phyloP scores from a whole-genome alignment of 2,113 vertebrate genomes.

The Piprites chloris region DNA sequence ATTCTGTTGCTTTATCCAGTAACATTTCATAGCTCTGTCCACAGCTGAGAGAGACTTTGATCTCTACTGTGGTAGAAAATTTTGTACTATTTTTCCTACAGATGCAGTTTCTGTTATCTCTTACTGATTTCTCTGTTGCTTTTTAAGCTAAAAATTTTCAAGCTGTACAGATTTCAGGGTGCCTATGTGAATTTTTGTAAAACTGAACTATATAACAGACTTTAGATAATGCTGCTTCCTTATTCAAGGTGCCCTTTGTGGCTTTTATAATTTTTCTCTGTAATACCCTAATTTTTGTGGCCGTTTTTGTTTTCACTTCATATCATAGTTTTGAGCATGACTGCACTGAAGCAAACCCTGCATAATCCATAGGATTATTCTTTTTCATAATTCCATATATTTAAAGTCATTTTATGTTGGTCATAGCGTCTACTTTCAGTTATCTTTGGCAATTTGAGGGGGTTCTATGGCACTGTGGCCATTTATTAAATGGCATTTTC shows the following conservation, averaged over 20 bases:
- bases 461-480: background rate
- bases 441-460: background rate
- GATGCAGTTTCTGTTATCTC: background rate
- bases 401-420: background rate
- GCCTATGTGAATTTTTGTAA: background rate
- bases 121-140: background rate
- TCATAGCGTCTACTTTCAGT: background rate
- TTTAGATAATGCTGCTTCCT: background rate
- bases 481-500: background rate
- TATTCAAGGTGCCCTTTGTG: background rate
- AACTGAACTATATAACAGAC: background rate
- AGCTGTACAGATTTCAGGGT: background rate
- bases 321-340: background rate
- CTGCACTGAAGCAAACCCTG: background rate
- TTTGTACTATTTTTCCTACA: background rate
- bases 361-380: background rate
- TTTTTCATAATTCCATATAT: background rate
- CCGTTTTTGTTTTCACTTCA: background rate
- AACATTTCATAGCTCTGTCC: slow-evolving; percentile 10
- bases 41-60: slow-evolving; percentile 9
- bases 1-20: slow-evolving; percentile 21
- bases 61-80: background rate
- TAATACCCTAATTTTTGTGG: background rate
- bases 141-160: background rate
- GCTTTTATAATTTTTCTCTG: background rate